Evolutionary conservation across 2,888 invertebrate genomes (phyloP).

Genomic region (Acanthosepion esculentum): DNA sequence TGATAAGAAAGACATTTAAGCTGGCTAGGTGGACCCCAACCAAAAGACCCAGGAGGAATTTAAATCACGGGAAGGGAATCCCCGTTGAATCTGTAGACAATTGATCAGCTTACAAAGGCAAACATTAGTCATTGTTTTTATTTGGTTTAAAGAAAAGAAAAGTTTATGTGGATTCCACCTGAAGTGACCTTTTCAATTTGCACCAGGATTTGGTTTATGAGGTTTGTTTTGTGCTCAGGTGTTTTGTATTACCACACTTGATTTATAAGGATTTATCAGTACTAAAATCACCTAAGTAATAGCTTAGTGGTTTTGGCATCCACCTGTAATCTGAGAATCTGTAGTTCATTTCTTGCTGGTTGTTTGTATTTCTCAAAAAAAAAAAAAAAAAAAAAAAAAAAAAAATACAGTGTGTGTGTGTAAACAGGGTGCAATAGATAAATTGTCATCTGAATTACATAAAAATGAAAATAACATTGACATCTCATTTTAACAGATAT

Average conservation of each 20-base stretch:
- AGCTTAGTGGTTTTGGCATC: not conserved
- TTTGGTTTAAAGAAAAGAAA: no score
- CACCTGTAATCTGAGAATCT: not conserved
- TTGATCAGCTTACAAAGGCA: not conserved
- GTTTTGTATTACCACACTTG: not conserved
- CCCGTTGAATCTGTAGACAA: not conserved
- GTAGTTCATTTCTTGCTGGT: not conserved
- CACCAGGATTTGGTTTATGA: not conserved
- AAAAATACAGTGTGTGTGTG: no score
- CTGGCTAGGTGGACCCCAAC: not conserved
- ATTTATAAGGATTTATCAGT: not conserved
- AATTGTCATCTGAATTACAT: no score
- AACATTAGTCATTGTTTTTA: not conserved
- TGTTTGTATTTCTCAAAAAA: no score
- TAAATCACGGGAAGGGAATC: not conserved
- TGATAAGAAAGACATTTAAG: not conserved
- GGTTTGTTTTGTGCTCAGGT: not conserved
- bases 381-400: no score
- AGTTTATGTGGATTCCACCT: not conserved
- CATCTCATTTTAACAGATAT: no score
- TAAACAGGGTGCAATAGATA: no score
- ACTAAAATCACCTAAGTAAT: not conserved
- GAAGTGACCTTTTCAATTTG: not conserved
- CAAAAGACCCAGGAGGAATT: not conserved
- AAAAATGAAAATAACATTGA: no score